Evolutionary conservation across 1,140 invertebrate genomes (phyloP).

Genomic region (Saxidomus purpurata): DNA sequence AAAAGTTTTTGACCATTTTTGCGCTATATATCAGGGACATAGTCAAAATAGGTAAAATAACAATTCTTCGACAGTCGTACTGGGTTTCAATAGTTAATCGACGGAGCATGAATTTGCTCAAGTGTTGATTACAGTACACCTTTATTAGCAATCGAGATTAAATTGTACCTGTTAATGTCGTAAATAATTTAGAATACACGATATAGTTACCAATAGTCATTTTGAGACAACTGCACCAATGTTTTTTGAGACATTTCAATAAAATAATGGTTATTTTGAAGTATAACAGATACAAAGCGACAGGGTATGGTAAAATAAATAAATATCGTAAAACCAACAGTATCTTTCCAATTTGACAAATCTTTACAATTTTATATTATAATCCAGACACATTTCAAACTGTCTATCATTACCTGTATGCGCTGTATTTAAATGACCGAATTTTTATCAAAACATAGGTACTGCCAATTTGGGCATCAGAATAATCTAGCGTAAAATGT

Average conservation of each 20-base stretch:
- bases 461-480: too few species aligned
- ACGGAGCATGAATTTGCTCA: slow-evolving; percentile 1
- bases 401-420: too few species aligned
- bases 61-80: neutral
- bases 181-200: neutral
- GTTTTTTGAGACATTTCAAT: neutral
- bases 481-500: too few species aligned
- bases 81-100: neutral
- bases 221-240: neutral
- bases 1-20: neutral
- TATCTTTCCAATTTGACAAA: too few species aligned
- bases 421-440: too few species aligned
- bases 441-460: too few species aligned
- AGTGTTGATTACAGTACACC: neutral
- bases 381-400: too few species aligned
- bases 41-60: slow-evolving; percentile 18
- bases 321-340: too few species aligned
- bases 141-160: neutral
- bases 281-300: neutral
- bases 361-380: too few species aligned
- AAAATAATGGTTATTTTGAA: neutral
- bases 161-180: neutral
- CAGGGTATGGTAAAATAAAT: neutral
- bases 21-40: neutral
- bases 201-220: neutral